phyloP scores from a whole-genome alignment of 2,113 vertebrate species.

The Tetrao urogallus region DNA sequence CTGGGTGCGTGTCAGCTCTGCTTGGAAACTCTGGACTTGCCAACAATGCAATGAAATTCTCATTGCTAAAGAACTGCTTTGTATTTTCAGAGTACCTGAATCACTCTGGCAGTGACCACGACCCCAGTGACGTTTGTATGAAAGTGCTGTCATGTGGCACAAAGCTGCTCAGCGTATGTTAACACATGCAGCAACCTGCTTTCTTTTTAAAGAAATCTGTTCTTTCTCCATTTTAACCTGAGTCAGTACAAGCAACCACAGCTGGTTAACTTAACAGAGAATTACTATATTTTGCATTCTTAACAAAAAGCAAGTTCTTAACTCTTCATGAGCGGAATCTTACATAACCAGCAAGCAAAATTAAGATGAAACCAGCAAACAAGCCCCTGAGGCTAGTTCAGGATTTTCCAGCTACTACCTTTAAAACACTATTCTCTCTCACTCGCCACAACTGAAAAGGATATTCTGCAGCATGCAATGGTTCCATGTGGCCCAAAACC shows the following conservation, averaged over 20 bases:
- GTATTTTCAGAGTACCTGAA: background rate
- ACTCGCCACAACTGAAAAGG: background rate
- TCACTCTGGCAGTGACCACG: background rate
- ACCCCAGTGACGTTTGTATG: accelerated
- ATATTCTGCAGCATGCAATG: background rate
- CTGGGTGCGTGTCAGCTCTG: accelerated
- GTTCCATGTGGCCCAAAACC: background rate
- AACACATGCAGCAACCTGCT: background rate
- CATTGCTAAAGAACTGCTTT: background rate
- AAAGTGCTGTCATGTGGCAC: background rate
- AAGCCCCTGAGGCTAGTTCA: background rate
- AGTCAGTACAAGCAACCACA: background rate
- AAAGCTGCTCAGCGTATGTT: accelerated
- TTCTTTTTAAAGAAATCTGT: background rate
- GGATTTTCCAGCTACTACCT: background rate
- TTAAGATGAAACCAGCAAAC: background rate
- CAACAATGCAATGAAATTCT: accelerated
- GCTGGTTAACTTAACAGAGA: background rate
- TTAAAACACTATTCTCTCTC: background rate
- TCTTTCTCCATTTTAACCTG: background rate
- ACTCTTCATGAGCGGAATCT: background rate
- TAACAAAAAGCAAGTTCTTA: background rate
- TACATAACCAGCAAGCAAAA: background rate
- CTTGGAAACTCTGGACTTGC: background rate
- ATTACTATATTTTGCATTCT: background rate